Evolutionary conservation across 2,888 invertebrate species (phyloP).

Genomic region (Spodoptera littoralis): DNA sequence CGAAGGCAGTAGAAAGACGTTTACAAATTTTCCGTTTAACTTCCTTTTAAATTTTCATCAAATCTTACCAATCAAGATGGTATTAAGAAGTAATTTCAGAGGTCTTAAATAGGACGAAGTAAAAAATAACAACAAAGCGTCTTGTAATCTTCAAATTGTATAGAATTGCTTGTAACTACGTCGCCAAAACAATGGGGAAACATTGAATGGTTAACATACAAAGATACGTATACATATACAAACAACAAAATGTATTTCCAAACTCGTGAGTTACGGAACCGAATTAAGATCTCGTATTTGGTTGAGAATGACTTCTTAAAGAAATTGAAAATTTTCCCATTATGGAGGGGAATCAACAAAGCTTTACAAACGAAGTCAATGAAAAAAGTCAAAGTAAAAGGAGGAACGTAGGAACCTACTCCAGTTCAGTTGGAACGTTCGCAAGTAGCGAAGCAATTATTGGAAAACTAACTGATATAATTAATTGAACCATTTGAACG

Average conservation of each 20-base stretch:
- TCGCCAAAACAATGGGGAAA: slow-evolving; percentile 22
- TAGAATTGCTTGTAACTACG: slow-evolving; percentile 11
- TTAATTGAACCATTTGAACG: slow-evolving; percentile 69
- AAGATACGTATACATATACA: slow-evolving; percentile 22
- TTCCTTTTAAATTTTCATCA: slow-evolving; percentile 40
- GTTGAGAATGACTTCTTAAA: slow-evolving; percentile 45
- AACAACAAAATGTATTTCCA: slow-evolving; percentile 30
- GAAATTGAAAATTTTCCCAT: slow-evolving; percentile 63
- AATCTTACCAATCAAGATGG: slow-evolving; percentile 59
- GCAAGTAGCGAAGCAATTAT: slow-evolving; percentile 71
- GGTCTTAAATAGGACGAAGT: slow-evolving; percentile 47
- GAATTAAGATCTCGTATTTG: slow-evolving; percentile 49
- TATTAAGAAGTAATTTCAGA: slow-evolving; percentile 59
- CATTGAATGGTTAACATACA: slow-evolving; percentile 15
- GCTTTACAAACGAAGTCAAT: slow-evolving; percentile 58
- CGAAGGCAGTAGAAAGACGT: neutral
- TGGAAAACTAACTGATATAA: slow-evolving; percentile 74
- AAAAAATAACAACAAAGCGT: slow-evolving; percentile 24
- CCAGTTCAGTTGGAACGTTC: slow-evolving; percentile 61
- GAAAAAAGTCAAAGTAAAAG: slow-evolving; percentile 59
- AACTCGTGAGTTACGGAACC: slow-evolving; percentile 35
- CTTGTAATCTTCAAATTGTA: slow-evolving; percentile 7
- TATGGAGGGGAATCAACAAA: slow-evolving; percentile 64
- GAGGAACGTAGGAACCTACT: slow-evolving; percentile 34
- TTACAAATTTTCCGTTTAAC: slow-evolving; percentile 23